Base-by-base conservation (phyloP, 92 coral and sea anemone species). In the Zoanthus sansibaricus region DNA sequence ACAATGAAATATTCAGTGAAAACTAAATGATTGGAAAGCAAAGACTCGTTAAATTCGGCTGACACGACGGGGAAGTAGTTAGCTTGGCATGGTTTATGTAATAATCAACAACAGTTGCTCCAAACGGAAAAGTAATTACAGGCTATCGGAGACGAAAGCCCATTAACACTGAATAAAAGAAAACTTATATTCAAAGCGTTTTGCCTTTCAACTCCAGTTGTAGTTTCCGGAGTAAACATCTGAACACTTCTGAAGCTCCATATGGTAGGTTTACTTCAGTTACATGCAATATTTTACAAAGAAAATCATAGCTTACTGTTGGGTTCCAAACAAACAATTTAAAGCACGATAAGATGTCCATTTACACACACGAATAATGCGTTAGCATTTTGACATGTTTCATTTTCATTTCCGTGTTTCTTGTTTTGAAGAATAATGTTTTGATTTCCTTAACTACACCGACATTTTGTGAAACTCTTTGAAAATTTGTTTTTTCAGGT, bases 371-470 rank as follows among this genome's bases (percentile, higher is more conserved):
- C 5, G 58, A 3, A 8, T 46, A 42, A 42, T 47, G 21, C n/a
- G 55, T 42, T 62, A 14, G 75, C 58, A 46, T 45, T 46, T 44
- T 80, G 85, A 80, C 72, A 80, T 15, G n/a, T 44, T 47, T 20
- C 20, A 1, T 5, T 80, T 20, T 79, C 25, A 20, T 67, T 64
- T 80, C 85, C 85, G 85, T 67, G 14, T 37, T 47, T 80, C 20
- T 80, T 80, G 75, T 68, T 80, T 80, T 64, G 85, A 80, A 80
- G 46, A 30, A 80, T 44, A 80, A 80, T 20, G 75, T 80, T 66
- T 66, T 25, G 42, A 4, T 80, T 18, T 25, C 44, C 62, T 4
- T 20, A 80, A 66, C 59, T 46, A 80, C 32, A 68, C 15, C 55
- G 71, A 46, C 75, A 45, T 62, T 45, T 66, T 51, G 55, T 49